Conservation (phyloP, 2,113 vertebrate species). For the Tylochromis polylepis region DNA sequence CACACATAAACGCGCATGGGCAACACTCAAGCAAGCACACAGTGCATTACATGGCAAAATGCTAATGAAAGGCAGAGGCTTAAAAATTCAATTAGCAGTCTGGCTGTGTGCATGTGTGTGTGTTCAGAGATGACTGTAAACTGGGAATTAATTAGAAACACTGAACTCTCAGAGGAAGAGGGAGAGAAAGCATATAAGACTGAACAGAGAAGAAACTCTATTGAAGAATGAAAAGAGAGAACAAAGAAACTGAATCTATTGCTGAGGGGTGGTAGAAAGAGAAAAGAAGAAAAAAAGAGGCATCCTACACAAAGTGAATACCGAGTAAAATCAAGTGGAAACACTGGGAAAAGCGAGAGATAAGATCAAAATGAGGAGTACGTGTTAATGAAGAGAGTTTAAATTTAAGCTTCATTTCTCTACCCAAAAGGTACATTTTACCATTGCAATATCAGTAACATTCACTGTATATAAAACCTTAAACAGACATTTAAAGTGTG, state of each 20-base stretch:
- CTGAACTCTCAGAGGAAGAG: slow-evolving; percentile 6
- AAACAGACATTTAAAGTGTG: neutral
- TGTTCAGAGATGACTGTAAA: slow-evolving; percentile 12
- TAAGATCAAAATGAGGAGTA: neutral
- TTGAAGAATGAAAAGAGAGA: neutral
- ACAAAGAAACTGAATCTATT: neutral
- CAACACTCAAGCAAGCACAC: neutral
- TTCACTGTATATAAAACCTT: neutral
- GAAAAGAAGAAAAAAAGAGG: neutral
- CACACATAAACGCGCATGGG: neutral
- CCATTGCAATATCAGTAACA: neutral
- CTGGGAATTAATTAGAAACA: slow-evolving; percentile 49
- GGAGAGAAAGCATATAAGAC: neutral
- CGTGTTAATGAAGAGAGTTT: neutral
- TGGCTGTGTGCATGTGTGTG: neutral
- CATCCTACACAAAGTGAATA: neutral
- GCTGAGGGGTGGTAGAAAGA: neutral
- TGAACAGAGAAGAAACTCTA: neutral
- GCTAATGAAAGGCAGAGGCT: slow-evolving; percentile 37
- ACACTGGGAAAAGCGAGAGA: neutral
- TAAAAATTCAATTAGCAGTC: slow-evolving; percentile 42
- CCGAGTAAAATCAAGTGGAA: neutral
- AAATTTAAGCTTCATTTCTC: neutral
- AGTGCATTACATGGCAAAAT: slow-evolving; percentile 44
- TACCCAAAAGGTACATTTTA: neutral